Evolutionary conservation across 2,888 invertebrate species (phyloP).

Genomic region (Diaphora mendica): DNA sequence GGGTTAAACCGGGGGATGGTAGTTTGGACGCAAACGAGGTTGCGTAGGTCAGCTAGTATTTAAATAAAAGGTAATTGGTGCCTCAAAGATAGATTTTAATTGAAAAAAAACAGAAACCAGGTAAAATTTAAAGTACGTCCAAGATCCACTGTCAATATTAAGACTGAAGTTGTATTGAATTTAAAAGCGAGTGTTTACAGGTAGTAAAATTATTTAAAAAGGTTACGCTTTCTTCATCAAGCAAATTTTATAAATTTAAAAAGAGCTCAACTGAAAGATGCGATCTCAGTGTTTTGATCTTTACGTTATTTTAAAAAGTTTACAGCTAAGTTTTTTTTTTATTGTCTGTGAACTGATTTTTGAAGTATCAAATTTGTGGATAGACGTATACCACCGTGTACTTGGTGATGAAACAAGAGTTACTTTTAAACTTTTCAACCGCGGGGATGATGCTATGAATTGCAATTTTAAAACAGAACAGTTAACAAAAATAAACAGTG

Average conservation of each 20-base stretch:
- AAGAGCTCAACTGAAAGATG: not conserved
- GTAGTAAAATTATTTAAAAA: not conserved
- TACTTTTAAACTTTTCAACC: conserved; percentile 37
- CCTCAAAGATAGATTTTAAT: not conserved
- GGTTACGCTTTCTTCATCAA: not conserved
- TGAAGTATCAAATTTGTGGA: conserved; percentile 27
- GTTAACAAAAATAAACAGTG: conserved; percentile 66
- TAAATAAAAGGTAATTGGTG: not conserved
- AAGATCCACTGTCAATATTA: not conserved
- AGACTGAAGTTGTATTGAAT: not conserved
- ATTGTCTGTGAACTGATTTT: conserved; percentile 23
- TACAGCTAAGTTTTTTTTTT: conserved; percentile 19
- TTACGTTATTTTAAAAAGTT: conserved; percentile 25
- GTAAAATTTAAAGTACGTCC: not conserved
- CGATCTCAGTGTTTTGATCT: conserved; percentile 15
- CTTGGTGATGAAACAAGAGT: conserved; percentile 27
- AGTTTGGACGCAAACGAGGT: too few relatives aligned
- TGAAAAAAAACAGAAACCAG: not conserved
- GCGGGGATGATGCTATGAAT: conserved; percentile 47
- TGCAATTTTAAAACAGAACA: conserved; percentile 59
- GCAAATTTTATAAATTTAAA: not conserved
- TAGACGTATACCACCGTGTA: conserved; percentile 26
- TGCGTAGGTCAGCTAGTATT: too few relatives aligned
- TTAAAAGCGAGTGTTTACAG: not conserved
- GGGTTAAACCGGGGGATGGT: too few relatives aligned